Percentiles rank a stretch among this genome's conserved stretches.
phyloP scores from a whole-genome alignment of 2,113 vertebrate genomes.

The Myanophis thanlyinensis region DNA sequence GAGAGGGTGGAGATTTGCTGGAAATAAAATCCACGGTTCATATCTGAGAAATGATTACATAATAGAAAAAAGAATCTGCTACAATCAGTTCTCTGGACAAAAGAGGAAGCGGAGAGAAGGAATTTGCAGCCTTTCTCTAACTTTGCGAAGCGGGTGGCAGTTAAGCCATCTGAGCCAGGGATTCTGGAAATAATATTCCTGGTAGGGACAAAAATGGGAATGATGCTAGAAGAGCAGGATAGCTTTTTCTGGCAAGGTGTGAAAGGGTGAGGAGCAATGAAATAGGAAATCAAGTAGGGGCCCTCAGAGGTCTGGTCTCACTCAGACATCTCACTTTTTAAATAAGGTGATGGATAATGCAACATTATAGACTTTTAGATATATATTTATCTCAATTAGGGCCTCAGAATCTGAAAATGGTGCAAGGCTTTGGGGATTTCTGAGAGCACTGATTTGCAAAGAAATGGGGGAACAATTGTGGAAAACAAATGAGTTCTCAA shows the following conservation, averaged over 20 bases:
- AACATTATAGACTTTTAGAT: neutral
- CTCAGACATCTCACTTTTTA: neutral
- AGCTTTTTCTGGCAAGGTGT: neutral
- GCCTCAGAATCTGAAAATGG: neutral
- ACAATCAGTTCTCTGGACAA: neutral
- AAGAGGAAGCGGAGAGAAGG: neutral
- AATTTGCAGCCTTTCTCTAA: neutral
- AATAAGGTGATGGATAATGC: neutral
- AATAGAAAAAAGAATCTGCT: neutral
- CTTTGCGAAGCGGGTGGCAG: neutral
- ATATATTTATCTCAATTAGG: neutral
- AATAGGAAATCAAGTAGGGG: neutral
- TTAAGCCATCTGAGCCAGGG: neutral
- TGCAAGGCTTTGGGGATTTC: neutral
- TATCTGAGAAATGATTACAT: neutral
- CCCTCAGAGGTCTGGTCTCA: neutral
- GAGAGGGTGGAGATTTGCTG: neutral
- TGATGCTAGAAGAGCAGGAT: neutral
- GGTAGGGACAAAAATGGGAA: neutral
- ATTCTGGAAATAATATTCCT: neutral
- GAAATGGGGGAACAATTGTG: neutral
- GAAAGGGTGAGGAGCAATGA: neutral
- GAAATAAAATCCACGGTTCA: neutral
- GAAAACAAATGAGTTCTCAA: neutral
- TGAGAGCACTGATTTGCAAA: neutral